Conservation (phyloP, 2,797 vertebrate species). For the Hylomyscus alleni region DNA sequence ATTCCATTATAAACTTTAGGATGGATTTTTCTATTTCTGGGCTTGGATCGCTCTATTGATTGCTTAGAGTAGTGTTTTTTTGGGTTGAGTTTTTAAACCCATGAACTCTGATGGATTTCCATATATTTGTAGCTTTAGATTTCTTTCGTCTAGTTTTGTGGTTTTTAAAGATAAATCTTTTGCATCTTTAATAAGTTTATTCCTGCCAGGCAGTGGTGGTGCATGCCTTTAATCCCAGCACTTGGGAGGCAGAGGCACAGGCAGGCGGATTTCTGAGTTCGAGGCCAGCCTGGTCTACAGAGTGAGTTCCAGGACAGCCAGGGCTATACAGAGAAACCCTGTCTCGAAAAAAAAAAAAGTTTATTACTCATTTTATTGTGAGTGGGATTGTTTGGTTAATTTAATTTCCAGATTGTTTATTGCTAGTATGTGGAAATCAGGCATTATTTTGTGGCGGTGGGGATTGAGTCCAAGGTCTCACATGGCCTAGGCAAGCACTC, state of each 20-base stretch:
- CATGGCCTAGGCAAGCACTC: no score
- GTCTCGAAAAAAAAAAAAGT: no score
- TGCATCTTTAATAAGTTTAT: background rate
- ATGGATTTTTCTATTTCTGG: conserved; percentile 34
- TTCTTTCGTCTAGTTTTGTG: conserved; percentile 52
- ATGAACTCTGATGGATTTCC: background rate
- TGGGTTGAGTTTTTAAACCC: background rate
- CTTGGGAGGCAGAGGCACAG: no score
- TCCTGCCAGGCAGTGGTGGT: no score
- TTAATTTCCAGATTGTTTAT: background rate
- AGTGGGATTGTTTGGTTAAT: conserved; percentile 47
- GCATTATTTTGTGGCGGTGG: background rate
- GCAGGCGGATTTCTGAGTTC: no score
- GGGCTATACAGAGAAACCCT: no score
- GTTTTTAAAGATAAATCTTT: conserved; percentile 45
- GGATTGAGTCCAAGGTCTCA: background rate
- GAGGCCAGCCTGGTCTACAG: no score
- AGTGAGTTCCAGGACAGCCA: no score
- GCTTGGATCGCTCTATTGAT: background rate
- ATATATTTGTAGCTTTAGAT: conserved; percentile 32
- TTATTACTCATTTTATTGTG: conserved; percentile 20
- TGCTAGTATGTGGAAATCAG: background rate
- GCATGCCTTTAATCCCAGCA: no score
- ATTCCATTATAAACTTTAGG: background rate
- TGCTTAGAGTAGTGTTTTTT: background rate